These are phyloP conservation scores for Chamaetylas fuelleborni DNA, from an alignment of 2,113 vertebrate species.

Conservation along the genomic window DNA sequence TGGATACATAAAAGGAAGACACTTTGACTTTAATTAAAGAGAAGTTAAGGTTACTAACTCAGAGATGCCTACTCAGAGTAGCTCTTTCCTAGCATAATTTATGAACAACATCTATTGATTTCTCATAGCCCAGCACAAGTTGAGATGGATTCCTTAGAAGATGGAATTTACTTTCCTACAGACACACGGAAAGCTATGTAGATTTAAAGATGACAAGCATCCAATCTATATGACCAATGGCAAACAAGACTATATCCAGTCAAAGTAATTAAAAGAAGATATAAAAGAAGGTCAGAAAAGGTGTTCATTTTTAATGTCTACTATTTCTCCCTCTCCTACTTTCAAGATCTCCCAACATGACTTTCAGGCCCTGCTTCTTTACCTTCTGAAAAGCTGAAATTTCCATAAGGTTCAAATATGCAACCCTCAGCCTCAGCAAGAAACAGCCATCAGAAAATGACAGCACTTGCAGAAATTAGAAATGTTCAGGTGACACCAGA, in stretches of 20 bases:
- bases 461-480: background rate
- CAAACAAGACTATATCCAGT: background rate
- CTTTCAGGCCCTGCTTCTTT: background rate
- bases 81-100: background rate
- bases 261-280: background rate
- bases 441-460: background rate
- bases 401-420: background rate
- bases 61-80: background rate
- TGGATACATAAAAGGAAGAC: background rate
- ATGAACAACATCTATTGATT: background rate
- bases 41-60: slow-evolving; percentile 7
- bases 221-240: background rate
- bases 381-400: background rate
- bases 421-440: background rate
- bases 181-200: background rate
- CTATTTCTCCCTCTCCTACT: background rate
- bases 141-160: background rate
- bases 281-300: background rate
- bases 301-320: background rate
- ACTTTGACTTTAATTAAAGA: background rate
- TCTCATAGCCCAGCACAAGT: background rate
- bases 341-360: background rate
- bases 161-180: background rate
- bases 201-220: background rate
- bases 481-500: background rate